Evolutionary conservation across 1,140 invertebrate species (phyloP), one percentile per base, ranked within the genome.

Genomic region (Sitophilus oryzae): DNA sequence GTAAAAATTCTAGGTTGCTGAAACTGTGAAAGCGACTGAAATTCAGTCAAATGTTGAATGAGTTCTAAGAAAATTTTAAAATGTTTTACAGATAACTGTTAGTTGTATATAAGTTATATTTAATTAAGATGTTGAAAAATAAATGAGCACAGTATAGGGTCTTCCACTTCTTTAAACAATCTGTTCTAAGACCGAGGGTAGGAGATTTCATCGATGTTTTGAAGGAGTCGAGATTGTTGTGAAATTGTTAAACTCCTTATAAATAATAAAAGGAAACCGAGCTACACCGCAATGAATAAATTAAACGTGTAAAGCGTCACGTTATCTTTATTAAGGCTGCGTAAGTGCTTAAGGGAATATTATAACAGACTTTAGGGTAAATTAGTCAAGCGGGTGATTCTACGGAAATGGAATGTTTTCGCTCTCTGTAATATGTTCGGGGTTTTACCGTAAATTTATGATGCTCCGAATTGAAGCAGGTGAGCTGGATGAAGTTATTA

Each of bases 291-390:
- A 46, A 46, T 46, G 43, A 43, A 45, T 54, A 54, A 46, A 54
- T 54, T 54, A 54, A 44, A n/a, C 40, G 42, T 46, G 34, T 30
- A 37, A 46, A 38, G 52, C 38, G 43, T 46, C 19, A 54, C 35
- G 41, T 42, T 42, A 36, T 47, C 45, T 47, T 47, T 37, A 47
- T 47, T 47, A 35, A 41, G 44, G 38, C 22, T 55, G 11, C 36
- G 25, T 48, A 55, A 47, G 52, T 48, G 44, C 44, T 55, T 41
- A 23, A 55, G 36, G 52, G 44, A 55, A 48, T 55, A 48, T 55
- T 48, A 55, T 47, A 55, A 48, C 45, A 55, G 52, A 55, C 52
- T 55, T 55, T 48, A 41, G 52, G 52, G 52, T 42, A 55, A 55
- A 55, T 55, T 55, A 55, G 45, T 41, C 11, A 20, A 48, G 45